A percentile compares a stretch with the other conserved stretches of the same genome.
Conservation (phyloP, 2,797 vertebrate genomes). For the Tadarida brasiliensis region DNA sequence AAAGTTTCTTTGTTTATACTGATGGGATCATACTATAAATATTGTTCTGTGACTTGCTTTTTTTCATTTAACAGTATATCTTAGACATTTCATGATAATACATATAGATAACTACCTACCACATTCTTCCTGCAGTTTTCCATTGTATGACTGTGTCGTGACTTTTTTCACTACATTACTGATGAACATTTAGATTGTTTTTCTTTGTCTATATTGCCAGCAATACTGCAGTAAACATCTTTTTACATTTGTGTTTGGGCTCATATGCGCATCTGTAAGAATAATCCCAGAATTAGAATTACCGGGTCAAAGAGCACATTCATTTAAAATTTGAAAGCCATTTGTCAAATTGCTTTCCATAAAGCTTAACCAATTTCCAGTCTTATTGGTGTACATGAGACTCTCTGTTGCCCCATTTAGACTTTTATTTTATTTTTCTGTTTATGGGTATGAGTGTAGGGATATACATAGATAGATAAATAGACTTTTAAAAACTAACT, state of each 20-base stretch:
- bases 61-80: neutral
- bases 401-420: neutral
- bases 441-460: neutral
- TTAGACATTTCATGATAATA: neutral
- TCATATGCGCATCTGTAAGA: neutral
- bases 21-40: neutral
- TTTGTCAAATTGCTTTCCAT: conserved; percentile 8
- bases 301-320: neutral
- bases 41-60: neutral
- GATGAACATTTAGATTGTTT: neutral
- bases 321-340: conserved; percentile 36
- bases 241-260: conserved; percentile 1
- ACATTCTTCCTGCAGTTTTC: neutral
- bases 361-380: neutral
- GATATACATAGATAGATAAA: neutral
- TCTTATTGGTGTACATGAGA: neutral
- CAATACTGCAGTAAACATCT: neutral
- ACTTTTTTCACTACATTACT: conserved; percentile 3
- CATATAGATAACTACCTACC: neutral
- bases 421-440: neutral
- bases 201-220: neutral
- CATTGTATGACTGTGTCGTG: neutral
- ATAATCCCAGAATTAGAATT: conserved; percentile 38
- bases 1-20: neutral
- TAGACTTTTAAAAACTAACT: neutral